Evolutionary conservation across 2,797 vertebrate species (phyloP).

Genomic region (Rhabdophis nuchalis): DNA sequence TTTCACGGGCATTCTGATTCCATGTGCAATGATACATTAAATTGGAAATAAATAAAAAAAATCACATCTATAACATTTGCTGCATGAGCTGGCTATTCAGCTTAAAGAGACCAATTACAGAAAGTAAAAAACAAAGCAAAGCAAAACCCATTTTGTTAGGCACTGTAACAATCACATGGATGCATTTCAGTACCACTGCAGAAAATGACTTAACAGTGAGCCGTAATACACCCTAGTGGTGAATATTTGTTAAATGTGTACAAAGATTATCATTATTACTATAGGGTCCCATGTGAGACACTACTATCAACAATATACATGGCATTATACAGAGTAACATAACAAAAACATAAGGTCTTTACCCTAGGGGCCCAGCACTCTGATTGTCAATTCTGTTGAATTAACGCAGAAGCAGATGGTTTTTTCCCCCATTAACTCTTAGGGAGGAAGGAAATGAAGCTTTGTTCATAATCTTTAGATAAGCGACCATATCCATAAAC

Average conservation of each 20-base stretch:
- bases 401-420: not conserved
- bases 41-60: slow-evolving; percentile 19
- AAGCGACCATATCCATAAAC: not conserved
- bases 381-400: not conserved
- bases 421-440: not conserved
- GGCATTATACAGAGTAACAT: not conserved
- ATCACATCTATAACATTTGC: slow-evolving; percentile 20
- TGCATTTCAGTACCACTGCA: not conserved
- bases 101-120: not conserved
- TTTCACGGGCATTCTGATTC: slow-evolving; percentile 25
- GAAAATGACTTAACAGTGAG: not conserved
- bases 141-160: not conserved
- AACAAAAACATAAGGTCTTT: not conserved
- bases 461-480: not conserved
- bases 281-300: not conserved
- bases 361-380: not conserved
- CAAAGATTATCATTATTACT: not conserved
- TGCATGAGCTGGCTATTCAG: not conserved
- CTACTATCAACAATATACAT: not conserved
- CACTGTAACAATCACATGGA: not conserved
- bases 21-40: slow-evolving; percentile 19
- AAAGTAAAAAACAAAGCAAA: not conserved
- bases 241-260: not conserved
- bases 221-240: not conserved
- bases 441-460: not conserved